Percentiles rank a stretch among this genome's conserved stretches.
These are phyloP conservation scores for Thunnus albacares DNA, from an alignment of 2,797 vertebrate species.

Conservation along the genomic window DNA sequence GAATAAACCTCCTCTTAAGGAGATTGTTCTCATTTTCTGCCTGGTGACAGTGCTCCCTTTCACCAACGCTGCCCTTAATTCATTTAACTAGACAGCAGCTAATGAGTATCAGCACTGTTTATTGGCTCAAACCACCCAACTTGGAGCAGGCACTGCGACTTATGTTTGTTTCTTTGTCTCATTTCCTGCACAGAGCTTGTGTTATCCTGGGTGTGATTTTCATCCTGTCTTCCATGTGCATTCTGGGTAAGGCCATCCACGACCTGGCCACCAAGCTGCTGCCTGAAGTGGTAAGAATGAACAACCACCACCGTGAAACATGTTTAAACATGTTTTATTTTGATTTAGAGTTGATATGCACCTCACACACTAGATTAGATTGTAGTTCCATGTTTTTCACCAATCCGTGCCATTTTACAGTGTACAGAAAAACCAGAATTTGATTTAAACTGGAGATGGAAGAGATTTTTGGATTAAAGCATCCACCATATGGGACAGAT, in stretches of 20 bases:
- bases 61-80: background rate
- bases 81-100: background rate
- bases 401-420: background rate
- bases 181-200: conserved; percentile 89
- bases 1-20: background rate
- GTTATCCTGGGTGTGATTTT: conserved; percentile 95
- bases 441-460: conserved; percentile 11
- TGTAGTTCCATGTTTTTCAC: background rate
- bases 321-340: no score
- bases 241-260: conserved; percentile 96
- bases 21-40: background rate
- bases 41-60: background rate
- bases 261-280: conserved; percentile 94
- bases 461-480: conserved; percentile 39
- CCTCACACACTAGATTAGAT: background rate
- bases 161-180: background rate
- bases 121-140: background rate
- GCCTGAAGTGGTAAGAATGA: conserved; percentile 95
- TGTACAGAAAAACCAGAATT: background rate
- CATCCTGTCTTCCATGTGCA: conserved; percentile 95
- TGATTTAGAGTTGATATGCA: background rate
- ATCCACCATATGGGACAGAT: conserved; percentile 37
- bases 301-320: background rate
- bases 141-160: background rate
- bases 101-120: background rate